Evolutionary conservation across 2,888 invertebrate species (phyloP), one percentile per base, ranked within the genome.

Genomic region (Antheraea yamamai): DNA sequence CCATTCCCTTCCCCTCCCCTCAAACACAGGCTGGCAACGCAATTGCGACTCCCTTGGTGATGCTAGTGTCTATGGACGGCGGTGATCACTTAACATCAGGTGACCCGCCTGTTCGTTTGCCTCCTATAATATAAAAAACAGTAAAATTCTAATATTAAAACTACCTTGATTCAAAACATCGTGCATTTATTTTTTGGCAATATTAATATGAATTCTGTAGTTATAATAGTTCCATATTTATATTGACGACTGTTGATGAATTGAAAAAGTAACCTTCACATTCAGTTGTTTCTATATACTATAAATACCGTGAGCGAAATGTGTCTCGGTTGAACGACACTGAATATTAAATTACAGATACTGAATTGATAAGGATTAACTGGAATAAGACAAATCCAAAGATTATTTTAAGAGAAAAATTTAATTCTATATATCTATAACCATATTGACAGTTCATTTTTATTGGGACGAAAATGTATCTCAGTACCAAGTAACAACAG

Each of bases 211-310:
- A 30, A 16, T 66, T 66, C 26, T 70, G 39, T 39, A 39, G 70
- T 39, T 66, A 66, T n/a, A 66, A 66, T 30, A 30, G 1, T 14
- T 30, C 16, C 4, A 26, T 66, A 30, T 66, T 66, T 39, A 39
- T 39, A 39, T 20, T 70, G 39, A 70, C 70, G 39, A 70, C 20
- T 70, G 39, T 10, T 14, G 70, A 10, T n/a, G 2, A n/a, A 39
- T 70, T 39, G 23, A 70, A 39, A 12, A 70, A 23, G 18, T 39
- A 68, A 39, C 68, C 68, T 68, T 35, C 68, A 12, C 12, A 68
- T 68, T 68, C 68, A 68, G 35, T 12, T 68, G 68, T 68, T 35
- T 35, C 39, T 68, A 70, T 20, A 70, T 70, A n/a, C 20, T 20
- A n/a, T n/a, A n/a, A n/a, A 35, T 35, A 68, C 68, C 68, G 68